Conservation (phyloP, 2,888 invertebrate genomes). For the Prenolepis imparis region DNA sequence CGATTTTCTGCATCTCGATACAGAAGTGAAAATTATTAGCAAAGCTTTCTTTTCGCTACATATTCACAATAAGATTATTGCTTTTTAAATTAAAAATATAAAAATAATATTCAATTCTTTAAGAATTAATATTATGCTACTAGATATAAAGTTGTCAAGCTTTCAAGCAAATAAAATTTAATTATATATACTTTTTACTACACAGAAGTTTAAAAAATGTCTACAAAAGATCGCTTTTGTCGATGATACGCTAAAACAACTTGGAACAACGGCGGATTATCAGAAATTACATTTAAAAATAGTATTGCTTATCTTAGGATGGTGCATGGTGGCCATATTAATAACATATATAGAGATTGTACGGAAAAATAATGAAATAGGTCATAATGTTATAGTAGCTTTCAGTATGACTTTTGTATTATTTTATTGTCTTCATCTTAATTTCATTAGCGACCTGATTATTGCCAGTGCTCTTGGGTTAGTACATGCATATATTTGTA, state of each 20-base stretch:
- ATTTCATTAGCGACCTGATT: constrained; percentile 12
- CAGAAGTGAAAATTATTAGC: neutral
- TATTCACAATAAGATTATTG: neutral
- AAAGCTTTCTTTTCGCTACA: neutral
- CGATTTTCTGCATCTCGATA: neutral
- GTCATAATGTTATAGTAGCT: neutral
- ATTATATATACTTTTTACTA: too few species aligned
- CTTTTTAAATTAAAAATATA: neutral
- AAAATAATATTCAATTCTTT: neutral
- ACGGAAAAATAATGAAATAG: too few species aligned
- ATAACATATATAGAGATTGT: too few species aligned
- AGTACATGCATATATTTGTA: neutral
- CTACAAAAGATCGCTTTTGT: too few species aligned
- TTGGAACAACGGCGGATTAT: too few species aligned
- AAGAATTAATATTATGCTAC: neutral
- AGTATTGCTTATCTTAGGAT: too few species aligned
- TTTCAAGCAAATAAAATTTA: too few species aligned
- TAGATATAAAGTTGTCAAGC: neutral
- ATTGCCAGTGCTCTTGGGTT: constrained; percentile 18
- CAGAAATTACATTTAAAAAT: too few species aligned
- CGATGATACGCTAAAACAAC: too few species aligned
- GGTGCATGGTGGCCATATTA: too few species aligned
- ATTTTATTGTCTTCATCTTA: neutral
- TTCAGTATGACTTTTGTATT: neutral
- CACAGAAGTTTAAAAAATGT: too few species aligned